Percentiles rank a stretch among this genome's conserved stretches.
Evolutionary conservation across 2,888 invertebrate genomes (phyloP).

Genomic region (Gerosis bhagava): DNA sequence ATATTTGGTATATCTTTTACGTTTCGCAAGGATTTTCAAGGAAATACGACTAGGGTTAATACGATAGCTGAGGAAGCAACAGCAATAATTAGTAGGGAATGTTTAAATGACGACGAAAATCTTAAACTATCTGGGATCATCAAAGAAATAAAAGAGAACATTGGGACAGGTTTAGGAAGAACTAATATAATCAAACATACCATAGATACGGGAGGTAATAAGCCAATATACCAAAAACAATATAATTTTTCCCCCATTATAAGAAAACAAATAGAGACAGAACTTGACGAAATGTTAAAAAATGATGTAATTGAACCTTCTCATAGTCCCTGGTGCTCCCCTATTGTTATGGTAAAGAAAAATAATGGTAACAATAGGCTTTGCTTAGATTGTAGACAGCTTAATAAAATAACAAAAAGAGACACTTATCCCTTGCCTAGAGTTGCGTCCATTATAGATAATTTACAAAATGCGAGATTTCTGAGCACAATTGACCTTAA

Average conservation of each 20-base stretch:
- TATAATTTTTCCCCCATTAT: not conserved
- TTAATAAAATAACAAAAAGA: slow-evolving; percentile 18
- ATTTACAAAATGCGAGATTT: slow-evolving; percentile 1
- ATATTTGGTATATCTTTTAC: no score
- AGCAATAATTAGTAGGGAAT: no score
- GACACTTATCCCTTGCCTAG: slow-evolving; percentile 25
- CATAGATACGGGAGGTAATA: not conserved
- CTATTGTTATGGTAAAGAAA: slow-evolving; percentile 11
- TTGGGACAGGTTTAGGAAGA: slow-evolving; percentile 1
- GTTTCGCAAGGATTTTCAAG: no score
- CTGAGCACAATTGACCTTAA: slow-evolving; percentile 13
- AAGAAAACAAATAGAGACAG: not conserved
- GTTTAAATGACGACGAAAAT: no score
- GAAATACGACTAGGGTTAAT: no score
- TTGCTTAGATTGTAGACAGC: slow-evolving; percentile 20
- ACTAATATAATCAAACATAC: not conserved
- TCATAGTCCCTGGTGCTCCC: slow-evolving; percentile 14
- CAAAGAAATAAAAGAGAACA: no score
- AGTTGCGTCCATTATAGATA: slow-evolving; percentile 8
- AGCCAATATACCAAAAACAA: not conserved
- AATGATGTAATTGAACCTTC: slow-evolving; percentile 14
- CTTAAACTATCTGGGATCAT: no score
- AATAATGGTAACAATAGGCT: slow-evolving; percentile 9
- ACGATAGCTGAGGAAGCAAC: no score
- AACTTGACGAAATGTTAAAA: slow-evolving; percentile 15